phyloP scores from a whole-genome alignment of 2,888 invertebrate species.

The Phyto melanocephala region DNA sequence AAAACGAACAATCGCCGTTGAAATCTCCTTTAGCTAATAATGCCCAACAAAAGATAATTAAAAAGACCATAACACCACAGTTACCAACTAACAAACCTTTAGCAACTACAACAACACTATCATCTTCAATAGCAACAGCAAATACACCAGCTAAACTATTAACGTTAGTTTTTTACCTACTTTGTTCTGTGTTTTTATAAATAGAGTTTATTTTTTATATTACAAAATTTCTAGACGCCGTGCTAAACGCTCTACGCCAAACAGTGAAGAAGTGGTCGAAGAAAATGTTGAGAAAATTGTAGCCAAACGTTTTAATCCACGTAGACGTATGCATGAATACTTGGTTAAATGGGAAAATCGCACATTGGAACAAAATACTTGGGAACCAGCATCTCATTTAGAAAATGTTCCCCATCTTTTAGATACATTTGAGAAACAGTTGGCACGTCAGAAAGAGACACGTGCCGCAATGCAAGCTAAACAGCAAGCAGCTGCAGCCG shows the following conservation, averaged over 20 bases:
- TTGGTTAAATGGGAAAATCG: constrained; percentile 92
- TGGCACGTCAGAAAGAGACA: constrained; percentile 87
- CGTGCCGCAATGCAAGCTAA: constrained; percentile 80
- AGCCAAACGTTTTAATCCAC: constrained; percentile 89
- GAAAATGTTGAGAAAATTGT: constrained; percentile 90
- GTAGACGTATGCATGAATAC: constrained; percentile 88
- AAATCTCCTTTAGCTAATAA: constrained; percentile 54
- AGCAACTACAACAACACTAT: constrained; percentile 37
- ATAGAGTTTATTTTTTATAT: neutral
- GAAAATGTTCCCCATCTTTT: constrained; percentile 87
- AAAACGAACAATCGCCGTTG: constrained; percentile 69
- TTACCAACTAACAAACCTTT: constrained; percentile 54
- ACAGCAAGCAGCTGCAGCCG: constrained; percentile 69
- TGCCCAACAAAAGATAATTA: constrained; percentile 63
- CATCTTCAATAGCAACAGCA: constrained; percentile 35
- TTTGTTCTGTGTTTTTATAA: neutral
- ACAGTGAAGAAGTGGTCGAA: constrained; percentile 81
- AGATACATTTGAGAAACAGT: constrained; percentile 89
- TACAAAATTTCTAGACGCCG: constrained; percentile 70
- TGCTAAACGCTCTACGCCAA: constrained; percentile 73
- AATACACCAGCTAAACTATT: constrained; percentile 46
- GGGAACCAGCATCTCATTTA: constrained; percentile 89
- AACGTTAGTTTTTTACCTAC: constrained; percentile 54
- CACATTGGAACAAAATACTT: constrained; percentile 89
- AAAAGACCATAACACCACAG: constrained; percentile 63